phyloP scores from a whole-genome alignment of 1,140 invertebrate species.

The Temnothorax nylanderi region DNA sequence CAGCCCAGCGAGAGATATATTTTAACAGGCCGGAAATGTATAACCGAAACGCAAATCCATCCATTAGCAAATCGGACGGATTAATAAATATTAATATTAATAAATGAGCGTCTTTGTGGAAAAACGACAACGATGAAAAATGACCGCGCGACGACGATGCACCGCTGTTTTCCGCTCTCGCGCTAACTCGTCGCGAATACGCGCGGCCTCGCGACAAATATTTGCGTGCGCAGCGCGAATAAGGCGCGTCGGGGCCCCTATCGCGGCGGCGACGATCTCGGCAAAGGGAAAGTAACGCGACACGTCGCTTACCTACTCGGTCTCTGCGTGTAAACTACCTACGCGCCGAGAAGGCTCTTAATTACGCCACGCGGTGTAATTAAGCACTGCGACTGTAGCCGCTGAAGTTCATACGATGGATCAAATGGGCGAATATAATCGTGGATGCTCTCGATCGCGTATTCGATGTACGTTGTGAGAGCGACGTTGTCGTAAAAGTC shows the following conservation, averaged over 20 bases:
- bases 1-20: background rate
- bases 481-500: background rate
- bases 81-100: background rate
- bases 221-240: slow-evolving; percentile 38
- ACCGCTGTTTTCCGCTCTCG: slow-evolving; percentile 1
- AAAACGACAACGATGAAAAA: background rate
- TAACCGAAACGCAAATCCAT: background rate
- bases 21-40: background rate
- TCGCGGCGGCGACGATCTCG: slow-evolving; percentile 31
- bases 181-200: slow-evolving; percentile 53
- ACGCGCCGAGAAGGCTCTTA: background rate
- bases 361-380: slow-evolving; percentile 2
- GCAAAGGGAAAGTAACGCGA: slow-evolving; percentile 32
- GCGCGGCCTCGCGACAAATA: slow-evolving; percentile 20
- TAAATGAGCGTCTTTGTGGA: background rate
- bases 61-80: background rate
- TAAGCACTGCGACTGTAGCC: background rate
- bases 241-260: slow-evolving; percentile 19
- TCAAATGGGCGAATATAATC: background rate
- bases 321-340: background rate
- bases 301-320: slow-evolving; percentile 12
- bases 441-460: background rate
- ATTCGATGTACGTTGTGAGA: too few relatives aligned
- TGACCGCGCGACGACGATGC: background rate
- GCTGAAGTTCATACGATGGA: background rate